Conservation (phyloP, 2,797 vertebrate species). For the Chloroceryle amazona region DNA sequence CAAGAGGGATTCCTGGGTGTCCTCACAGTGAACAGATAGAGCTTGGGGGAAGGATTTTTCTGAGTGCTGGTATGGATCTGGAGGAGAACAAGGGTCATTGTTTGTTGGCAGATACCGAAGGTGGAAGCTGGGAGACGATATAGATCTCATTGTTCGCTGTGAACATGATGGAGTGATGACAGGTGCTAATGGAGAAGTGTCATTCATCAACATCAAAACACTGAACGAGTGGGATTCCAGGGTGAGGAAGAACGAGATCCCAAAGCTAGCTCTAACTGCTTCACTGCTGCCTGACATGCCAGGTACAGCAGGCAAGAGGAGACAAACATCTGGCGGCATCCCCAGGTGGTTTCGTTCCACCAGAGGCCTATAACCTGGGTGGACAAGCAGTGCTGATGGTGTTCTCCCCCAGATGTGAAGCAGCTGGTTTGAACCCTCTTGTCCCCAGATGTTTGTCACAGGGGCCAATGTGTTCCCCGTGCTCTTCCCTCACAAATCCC, state of each 20-base stretch:
- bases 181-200: slow-evolving; percentile 95
- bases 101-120: slow-evolving; percentile 89
- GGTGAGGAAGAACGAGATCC: slow-evolving; percentile 81
- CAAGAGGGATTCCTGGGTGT: neutral
- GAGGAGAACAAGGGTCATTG: neutral
- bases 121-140: slow-evolving; percentile 98
- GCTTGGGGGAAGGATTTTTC: neutral
- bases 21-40: neutral
- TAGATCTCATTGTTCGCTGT: slow-evolving; percentile 96
- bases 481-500: neutral
- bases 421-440: neutral
- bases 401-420: neutral
- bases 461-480: neutral
- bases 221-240: slow-evolving; percentile 99
- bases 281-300: slow-evolving; percentile 44
- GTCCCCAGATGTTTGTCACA: neutral
- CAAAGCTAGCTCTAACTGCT: slow-evolving; percentile 47
- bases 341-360: neutral
- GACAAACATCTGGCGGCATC: neutral
- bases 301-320: slow-evolving; percentile 39
- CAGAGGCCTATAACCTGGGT: neutral
- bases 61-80: neutral
- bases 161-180: slow-evolving; percentile 99
- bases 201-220: slow-evolving; percentile 97
- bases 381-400: neutral